Evolutionary conservation across 2,888 invertebrate species (phyloP), one percentile per base, ranked within the genome.

Genomic region (Fragum sueziense): DNA sequence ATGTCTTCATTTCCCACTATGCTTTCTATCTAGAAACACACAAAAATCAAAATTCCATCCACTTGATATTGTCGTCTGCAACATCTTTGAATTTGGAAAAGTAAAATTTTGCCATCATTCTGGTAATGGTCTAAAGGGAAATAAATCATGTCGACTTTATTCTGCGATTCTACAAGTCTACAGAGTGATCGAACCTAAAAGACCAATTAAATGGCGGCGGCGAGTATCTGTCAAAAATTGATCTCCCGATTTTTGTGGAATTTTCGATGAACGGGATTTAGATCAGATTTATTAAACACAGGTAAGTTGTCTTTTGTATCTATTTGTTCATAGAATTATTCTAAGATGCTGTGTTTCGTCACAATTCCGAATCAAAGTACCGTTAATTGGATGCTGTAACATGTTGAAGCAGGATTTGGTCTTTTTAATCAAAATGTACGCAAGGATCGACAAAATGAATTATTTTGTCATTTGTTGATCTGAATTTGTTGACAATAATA

Each of bases 151-250:
- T 9, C 33, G n/a, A 34, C 4, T 9, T 31, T n/a, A 33, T 27
- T 27, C 25, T 22, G 57, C 25, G 22, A 3, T 62, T n/a, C 33
- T 6, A 62, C 25, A 17, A 6, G 17, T 34, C 17, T 20, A 31
- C 65, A 65, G 65, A 37, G 41, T 65, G 37, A 65, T 41, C 41
- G 0, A 14, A 2, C 65, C 25, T 65, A 22, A 65, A 7, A 41
- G 52, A 20, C 71, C 72, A 78, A 70, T 72, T 76, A 79, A 84
- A 84, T 84, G 84, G 84, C 78, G 84, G 84, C 74, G 79, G 79
- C 54, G 54, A 68, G 74, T 79, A 79, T 76, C 80, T 84, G 84
- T 84, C 84, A 84, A 72, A 68, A 69, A 62, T 52, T 65, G 76
- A 72, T 76, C 71, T 76, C 76, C 72, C 65, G 65, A 65, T 41